phyloP scores from a whole-genome alignment of 1,140 invertebrate genomes.

The Eupeodes corollae region DNA sequence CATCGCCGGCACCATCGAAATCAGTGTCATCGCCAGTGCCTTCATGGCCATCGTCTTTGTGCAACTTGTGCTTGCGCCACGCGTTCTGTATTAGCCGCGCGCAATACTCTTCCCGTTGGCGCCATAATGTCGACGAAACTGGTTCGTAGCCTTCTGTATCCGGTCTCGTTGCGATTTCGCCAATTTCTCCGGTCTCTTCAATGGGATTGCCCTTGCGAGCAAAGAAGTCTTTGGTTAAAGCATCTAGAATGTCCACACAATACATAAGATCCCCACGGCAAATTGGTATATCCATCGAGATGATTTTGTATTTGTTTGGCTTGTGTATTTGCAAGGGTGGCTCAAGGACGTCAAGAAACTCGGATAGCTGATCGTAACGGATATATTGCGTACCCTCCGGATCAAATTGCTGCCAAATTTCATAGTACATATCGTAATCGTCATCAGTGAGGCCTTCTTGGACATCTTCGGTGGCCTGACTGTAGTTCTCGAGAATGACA shows the following conservation, averaged over 20 bases:
- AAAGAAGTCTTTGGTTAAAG: constrained; percentile 92
- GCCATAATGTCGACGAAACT: constrained; percentile 84
- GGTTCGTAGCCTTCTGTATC: constrained; percentile 83
- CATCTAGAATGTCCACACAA: constrained; percentile 95
- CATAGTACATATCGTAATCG: constrained; percentile 99
- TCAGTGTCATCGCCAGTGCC: constrained; percentile 18
- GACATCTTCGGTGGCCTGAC: constrained; percentile 94
- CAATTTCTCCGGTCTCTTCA: constrained; percentile 74
- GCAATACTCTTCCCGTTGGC: constrained; percentile 92
- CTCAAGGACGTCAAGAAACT: constrained; percentile 89
- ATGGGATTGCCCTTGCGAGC: constrained; percentile 87
- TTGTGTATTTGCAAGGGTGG: constrained; percentile 92
- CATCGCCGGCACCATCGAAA: constrained; percentile 8
- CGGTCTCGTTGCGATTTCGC: constrained; percentile 62
- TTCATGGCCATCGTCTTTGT: constrained; percentile 42
- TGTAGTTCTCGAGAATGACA: constrained; percentile 98
- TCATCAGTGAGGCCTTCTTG: constrained; percentile 96
- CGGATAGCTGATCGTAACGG: constrained; percentile 80
- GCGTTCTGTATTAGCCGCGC: constrained; percentile 89
- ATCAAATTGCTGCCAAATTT: constrained; percentile 98
- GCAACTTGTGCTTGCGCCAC: constrained; percentile 76
- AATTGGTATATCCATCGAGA: constrained; percentile 96
- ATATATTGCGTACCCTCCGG: constrained; percentile 97
- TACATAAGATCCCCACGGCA: constrained; percentile 94
- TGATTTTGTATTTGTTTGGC: constrained; percentile 97